A percentile compares a stretch with the other conserved stretches of the same genome.
phyloP scores from a whole-genome alignment of 1,140 invertebrate genomes.

The Drosophila sturtevanti region DNA sequence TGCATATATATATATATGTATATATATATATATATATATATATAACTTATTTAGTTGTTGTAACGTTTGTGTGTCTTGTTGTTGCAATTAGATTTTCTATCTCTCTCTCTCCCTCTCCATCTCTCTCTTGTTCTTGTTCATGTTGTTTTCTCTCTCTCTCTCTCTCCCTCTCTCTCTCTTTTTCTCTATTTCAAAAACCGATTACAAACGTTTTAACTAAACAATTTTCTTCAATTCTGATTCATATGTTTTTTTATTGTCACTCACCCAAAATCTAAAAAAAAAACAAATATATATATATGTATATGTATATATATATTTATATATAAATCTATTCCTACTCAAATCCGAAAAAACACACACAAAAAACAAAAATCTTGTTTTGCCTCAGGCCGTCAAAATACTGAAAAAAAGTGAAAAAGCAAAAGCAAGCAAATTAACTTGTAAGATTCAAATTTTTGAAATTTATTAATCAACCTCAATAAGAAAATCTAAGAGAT shows the following conservation, averaged over 20 bases:
- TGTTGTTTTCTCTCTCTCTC: conserved; percentile 17
- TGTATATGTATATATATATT: background rate
- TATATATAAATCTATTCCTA: conserved; percentile 2
- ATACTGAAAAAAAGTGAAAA: conserved; percentile 71
- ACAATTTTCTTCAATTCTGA: conserved; percentile 43
- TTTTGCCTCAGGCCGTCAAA: conserved; percentile 80
- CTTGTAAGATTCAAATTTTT: conserved; percentile 75
- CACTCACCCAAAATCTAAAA: conserved; percentile 52
- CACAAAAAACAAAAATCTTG: conserved; percentile 7
- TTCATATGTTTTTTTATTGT: conserved; percentile 75
- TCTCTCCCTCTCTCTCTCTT: conserved; percentile 26
- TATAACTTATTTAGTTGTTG: conserved; percentile 31
- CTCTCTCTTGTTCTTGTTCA: conserved; percentile 7
- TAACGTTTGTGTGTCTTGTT: conserved; percentile 31
- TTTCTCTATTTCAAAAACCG: conserved; percentile 27
- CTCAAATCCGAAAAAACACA: conserved; percentile 73
- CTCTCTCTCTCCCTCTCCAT: conserved; percentile 25
- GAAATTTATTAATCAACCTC: conserved; percentile 56
- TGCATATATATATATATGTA: conserved; percentile 9
- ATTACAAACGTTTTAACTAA: conserved; percentile 57
- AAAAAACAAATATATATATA: background rate
- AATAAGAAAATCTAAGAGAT: conserved; percentile 67
- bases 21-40: background rate
- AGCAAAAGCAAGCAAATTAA: conserved; percentile 53
- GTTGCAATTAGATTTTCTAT: conserved; percentile 33